Evolutionary conservation across 2,888 invertebrate genomes (phyloP).

Genomic region (Drosophila nr. perissopoda): DNA sequence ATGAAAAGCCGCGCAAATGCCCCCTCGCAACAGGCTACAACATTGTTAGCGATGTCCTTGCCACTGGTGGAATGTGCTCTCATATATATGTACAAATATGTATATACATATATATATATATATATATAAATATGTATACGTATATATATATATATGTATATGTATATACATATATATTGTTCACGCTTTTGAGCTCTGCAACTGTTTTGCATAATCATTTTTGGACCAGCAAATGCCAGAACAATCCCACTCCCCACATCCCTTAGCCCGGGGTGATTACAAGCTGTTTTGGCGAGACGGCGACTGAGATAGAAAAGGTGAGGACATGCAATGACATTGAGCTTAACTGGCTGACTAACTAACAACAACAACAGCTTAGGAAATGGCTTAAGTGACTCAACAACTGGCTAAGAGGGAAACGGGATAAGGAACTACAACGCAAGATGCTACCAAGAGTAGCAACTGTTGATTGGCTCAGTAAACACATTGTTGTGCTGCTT

Average conservation of each 20-base stretch:
- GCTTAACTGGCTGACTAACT: conserved; percentile 5
- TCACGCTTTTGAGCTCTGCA: conserved; percentile 7
- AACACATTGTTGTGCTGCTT: conserved; percentile 12
- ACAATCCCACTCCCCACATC: background rate
- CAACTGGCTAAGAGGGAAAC: background rate
- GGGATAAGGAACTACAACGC: background rate
- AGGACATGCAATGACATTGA: conserved; percentile 14
- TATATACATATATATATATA: background rate
- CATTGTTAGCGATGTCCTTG: background rate
- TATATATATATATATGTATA: too few relatives aligned
- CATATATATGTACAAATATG: background rate
- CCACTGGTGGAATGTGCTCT: background rate
- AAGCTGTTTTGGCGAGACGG: conserved; percentile 19
- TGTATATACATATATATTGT: background rate
- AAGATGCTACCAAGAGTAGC: conserved; percentile 20
- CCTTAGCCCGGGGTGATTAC: background rate
- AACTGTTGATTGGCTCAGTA: conserved; percentile 35
- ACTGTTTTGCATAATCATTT: conserved; percentile 45
- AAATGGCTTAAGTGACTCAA: conserved; percentile 13
- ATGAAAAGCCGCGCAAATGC: background rate
- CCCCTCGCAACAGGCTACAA: background rate
- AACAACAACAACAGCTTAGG: conserved; percentile 1
- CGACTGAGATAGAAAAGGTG: conserved; percentile 18
- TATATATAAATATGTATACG: background rate
- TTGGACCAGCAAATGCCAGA: conserved; percentile 8